Base-by-base conservation (phyloP, 2,888 invertebrate genomes). In the Dasypolia templi region DNA sequence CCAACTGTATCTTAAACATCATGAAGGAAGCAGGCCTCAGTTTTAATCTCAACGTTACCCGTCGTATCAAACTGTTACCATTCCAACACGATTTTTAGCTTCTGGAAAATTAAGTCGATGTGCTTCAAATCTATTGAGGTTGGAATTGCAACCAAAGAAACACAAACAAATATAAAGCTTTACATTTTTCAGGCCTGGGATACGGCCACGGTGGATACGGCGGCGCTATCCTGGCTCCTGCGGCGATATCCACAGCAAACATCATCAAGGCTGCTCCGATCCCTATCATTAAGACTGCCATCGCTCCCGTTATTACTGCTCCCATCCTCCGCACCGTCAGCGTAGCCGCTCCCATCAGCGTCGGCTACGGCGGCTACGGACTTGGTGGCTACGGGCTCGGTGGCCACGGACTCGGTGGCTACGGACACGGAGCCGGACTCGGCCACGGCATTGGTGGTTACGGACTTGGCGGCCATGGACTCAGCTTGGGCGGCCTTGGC, bases 211-310 rank as follows among this genome's bases (percentile, higher is more conserved):
- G 82, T 19, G 84, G 81, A 55, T 58, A 75, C 58, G 59, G 85
- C 44, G 78, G 83, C 26, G 78, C 78, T 3, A 49, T 64, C 61
- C 2, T 89, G 42, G 91, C 92, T 4, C 94, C 94, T 0, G 93
- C 94, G 2, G 93, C 94, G 53, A 89, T 95, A 63, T 96, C 95
- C 51, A 90, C 92, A 49, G 93, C 93, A 14, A 94, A 92, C 87
- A 46, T 95, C 19, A 79, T 90, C 70, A 94, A 92, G 75, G 95
- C 94, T 0, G 92, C 95, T 26, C 94, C 95, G 1, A 94, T 95
- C 59, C 91, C 95, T 3, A 78, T 95, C 17, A 89, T 95, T 79
- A 92, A 83, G 63, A 92, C 94, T 1, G 89, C 91, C 0, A 79
- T 91, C 19, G 87, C 92, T 7, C 93, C 94, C 7, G 85, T 94